phyloP scores from a whole-genome alignment of 2,888 invertebrate species.

The Clunio marinus region DNA sequence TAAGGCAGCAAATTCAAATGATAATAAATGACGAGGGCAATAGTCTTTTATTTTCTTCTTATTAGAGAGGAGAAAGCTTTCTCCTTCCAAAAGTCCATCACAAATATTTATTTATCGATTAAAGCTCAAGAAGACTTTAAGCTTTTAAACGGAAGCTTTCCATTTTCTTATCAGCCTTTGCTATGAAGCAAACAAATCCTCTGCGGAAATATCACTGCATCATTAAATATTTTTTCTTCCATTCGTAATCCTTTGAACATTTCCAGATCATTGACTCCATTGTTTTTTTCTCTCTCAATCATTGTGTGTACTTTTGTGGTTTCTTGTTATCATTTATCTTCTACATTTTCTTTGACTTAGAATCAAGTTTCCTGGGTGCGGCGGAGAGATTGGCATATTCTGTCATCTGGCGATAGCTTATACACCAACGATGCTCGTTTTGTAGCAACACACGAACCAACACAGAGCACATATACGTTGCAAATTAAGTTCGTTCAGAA shows the following conservation, averaged over 20 bases:
- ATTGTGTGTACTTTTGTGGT: constrained; percentile 36
- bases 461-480: constrained; percentile 88
- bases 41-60: no score
- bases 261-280: constrained; percentile 24
- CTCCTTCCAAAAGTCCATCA: no score
- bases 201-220: neutral
- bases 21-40: neutral
- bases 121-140: no score
- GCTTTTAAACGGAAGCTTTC: no score
- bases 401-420: constrained; percentile 83
- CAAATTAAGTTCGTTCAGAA: constrained; percentile 93
- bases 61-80: no score
- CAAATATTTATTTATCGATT: no score
- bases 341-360: constrained; percentile 44
- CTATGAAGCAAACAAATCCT: neutral
- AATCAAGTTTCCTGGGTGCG: constrained; percentile 90
- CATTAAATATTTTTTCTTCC: neutral
- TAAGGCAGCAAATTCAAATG: neutral
- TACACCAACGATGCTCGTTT: constrained; percentile 89
- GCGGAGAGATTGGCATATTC: constrained; percentile 87
- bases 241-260: neutral
- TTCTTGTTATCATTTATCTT: constrained; percentile 39
- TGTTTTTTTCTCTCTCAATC: constrained; percentile 9
- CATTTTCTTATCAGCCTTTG: neutral
- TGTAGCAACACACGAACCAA: constrained; percentile 75